Conservation (phyloP, 1,140 invertebrate species). For the Heliconius hermathena region DNA sequence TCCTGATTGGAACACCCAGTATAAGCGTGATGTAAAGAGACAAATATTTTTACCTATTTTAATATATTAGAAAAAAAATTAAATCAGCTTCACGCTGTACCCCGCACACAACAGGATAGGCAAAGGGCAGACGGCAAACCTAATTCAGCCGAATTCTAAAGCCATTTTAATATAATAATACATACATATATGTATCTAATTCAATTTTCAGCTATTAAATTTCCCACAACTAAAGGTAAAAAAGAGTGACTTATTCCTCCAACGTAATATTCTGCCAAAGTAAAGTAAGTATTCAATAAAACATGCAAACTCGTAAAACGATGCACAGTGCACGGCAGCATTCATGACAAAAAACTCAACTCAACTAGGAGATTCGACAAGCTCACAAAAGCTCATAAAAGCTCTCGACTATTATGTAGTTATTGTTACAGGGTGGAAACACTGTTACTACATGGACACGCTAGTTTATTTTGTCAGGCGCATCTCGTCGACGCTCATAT, state of each 20-base stretch:
- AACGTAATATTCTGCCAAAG: background rate
- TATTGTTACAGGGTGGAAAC: constrained; percentile 81
- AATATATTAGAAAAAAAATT: too few relatives aligned
- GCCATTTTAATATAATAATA: too few relatives aligned
- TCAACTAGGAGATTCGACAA: constrained; percentile 73
- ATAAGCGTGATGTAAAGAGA: too few relatives aligned
- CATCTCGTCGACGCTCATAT: constrained; percentile 47
- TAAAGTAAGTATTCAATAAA: constrained; percentile 76
- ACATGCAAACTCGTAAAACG: constrained; percentile 64
- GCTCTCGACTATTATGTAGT: constrained; percentile 80
- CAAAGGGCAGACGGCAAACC: too few relatives aligned
- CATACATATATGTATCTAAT: background rate
- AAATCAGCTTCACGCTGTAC: too few relatives aligned
- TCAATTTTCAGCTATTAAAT: background rate
- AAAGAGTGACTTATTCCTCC: constrained; percentile 28
- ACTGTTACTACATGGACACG: constrained; percentile 76
- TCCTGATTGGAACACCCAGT: too few relatives aligned
- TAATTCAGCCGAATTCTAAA: too few relatives aligned
- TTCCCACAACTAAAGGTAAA: constrained; percentile 38
- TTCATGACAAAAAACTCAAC: constrained; percentile 70
- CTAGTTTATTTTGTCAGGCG: constrained; percentile 74
- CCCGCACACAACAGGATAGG: too few relatives aligned
- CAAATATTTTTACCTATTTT: too few relatives aligned
- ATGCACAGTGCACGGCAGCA: constrained; percentile 53
- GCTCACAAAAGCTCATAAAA: constrained; percentile 81